Conservation (phyloP, 1,140 invertebrate genomes). For the Panulirus ornatus region DNA sequence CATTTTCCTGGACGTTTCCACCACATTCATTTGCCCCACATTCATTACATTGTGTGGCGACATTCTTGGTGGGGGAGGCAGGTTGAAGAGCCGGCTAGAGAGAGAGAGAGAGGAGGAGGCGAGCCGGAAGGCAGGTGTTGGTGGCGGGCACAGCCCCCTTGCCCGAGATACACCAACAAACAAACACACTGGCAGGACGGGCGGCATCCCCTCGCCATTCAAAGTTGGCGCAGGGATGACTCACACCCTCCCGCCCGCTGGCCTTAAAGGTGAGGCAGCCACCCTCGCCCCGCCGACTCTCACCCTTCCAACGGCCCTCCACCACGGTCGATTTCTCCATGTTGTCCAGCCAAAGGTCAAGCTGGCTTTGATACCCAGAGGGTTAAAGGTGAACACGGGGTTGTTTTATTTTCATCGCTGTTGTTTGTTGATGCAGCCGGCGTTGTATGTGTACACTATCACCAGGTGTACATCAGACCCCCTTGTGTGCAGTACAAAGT, state of each 20-base stretch:
- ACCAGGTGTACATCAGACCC: not conserved
- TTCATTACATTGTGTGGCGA: too few relatives aligned
- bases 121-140: not conserved
- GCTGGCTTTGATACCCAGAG: not conserved
- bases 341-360: not conserved
- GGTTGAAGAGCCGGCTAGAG: too few relatives aligned
- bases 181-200: not conserved
- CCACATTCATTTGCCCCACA: too few relatives aligned
- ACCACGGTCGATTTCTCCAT: not conserved
- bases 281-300: slow-evolving; percentile 1
- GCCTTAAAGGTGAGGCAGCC: not conserved
- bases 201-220: not conserved
- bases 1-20: too few relatives aligned
- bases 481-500: not conserved
- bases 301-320: not conserved
- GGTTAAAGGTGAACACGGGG: not conserved
- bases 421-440: not conserved
- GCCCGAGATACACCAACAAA: not conserved
- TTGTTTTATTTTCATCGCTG: not conserved
- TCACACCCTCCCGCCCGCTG: not conserved
- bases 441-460: not conserved
- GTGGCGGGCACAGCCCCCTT: not conserved
- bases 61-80: too few relatives aligned
- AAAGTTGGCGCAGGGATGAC: slow-evolving; percentile 5
- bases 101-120: too few relatives aligned